Evolutionary conservation across 1,140 invertebrate genomes (phyloP), one percentile per base, ranked within the genome.

Genomic region (Scaptomyza hsui): DNA sequence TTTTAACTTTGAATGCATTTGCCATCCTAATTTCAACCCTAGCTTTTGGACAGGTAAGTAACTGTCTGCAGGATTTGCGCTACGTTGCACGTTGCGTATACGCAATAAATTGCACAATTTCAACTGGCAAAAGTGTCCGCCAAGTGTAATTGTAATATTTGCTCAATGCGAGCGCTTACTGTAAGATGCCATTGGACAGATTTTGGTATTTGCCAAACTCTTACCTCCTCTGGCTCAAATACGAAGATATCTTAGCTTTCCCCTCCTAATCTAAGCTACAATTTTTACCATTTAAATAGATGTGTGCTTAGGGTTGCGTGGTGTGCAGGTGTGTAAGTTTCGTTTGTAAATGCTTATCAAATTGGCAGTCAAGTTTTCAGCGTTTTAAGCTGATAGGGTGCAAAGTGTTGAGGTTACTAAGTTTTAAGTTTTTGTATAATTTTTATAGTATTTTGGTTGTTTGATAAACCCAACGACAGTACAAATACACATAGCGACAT

Each of bases 111-210:
- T 65, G 16, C 32, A 9, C 51, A 37, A 42, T 53, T 53, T 51
- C 49, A 19, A 62, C 29, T 15, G 12, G 48, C n/a, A 42, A 56
- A 29, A 45, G 19, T 64, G 61, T 64, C 61, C 51, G 51, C 61
- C 29, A 63, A 65, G 51, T 56, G 62, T 65, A 65, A 65, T 65
- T 64, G 61, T 56, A 64, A 64, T 64, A 55, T 55, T 55, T 55
- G 52, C 37, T 6, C 9, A 55, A 42, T 41, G 52, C 52, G 37
- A 41, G 51, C 35, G 53, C 62, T 57, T 47, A 65, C 35, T 55
- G 47, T 26, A 12, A 37, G 12, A 4, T 37, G 32, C 32, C 7
- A n/a, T 48, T 37, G 41, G 42, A 56, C 53, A 56, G 29, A 55
- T 19, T 48, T 65, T 56, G 52, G 42, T 65, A 57, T 65, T 65